A percentile compares a stretch with the other conserved stretches of the same genome.
Conservation (phyloP, 1,140 invertebrate species). For the Sarcophaga bullata region DNA sequence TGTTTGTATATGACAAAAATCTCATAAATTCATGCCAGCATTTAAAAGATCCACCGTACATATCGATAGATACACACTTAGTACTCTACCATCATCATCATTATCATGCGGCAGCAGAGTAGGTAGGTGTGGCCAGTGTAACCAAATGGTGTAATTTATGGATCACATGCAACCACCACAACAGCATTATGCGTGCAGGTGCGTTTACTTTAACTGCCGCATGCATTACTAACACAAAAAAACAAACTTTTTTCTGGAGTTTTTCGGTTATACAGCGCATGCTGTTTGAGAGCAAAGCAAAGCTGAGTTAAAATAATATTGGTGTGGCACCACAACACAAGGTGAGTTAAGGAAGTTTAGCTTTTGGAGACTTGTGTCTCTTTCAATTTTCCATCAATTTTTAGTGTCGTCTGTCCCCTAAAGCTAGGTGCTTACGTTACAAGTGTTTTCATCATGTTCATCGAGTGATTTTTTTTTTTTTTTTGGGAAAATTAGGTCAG, state of each 20-base stretch:
- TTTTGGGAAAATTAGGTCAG: constrained; percentile 5
- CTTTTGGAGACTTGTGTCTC: background rate
- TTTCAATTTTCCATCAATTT: constrained; percentile 25
- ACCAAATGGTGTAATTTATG: constrained; percentile 40
- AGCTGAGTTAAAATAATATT: background rate
- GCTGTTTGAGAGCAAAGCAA: background rate
- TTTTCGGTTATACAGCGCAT: background rate
- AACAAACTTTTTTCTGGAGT: background rate
- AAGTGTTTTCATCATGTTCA: constrained; percentile 33
- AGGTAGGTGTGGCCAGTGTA: constrained; percentile 31
- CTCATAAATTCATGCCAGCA: constrained; percentile 10
- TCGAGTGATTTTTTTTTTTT: background rate
- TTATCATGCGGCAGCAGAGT: no score
- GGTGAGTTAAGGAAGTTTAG: background rate
- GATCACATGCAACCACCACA: constrained; percentile 1
- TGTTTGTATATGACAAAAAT: constrained; percentile 30
- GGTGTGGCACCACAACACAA: background rate
- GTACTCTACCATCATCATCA: no score
- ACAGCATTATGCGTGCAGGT: constrained; percentile 29
- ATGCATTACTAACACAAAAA: constrained; percentile 15
- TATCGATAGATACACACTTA: no score
- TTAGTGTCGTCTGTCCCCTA: constrained; percentile 35
- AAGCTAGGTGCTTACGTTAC: constrained; percentile 13
- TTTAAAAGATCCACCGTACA: no score
- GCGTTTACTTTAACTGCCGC: constrained; percentile 24